Conservation (phyloP, 2,113 vertebrate species). For the Chlorodrepanis virens region DNA sequence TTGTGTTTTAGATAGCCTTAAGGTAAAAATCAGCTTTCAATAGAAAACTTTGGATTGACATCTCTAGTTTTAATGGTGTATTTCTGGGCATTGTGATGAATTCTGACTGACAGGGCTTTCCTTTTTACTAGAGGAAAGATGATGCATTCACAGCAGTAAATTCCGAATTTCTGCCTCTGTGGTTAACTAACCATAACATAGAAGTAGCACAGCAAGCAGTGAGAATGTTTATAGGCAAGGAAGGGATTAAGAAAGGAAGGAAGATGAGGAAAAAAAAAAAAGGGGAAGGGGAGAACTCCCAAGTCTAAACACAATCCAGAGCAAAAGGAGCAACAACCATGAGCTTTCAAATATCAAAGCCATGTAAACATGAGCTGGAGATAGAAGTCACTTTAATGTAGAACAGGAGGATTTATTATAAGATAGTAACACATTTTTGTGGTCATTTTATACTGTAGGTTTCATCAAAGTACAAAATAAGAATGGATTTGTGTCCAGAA, state of each 20-base stretch:
- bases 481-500: neutral
- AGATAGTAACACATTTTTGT: neutral
- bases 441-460: neutral
- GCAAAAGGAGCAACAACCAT: neutral
- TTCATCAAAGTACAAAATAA: neutral
- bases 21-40: neutral
- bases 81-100: neutral
- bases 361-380: neutral
- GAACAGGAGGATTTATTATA: neutral
- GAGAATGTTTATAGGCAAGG: neutral
- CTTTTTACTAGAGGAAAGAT: constrained; percentile 41
- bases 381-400: neutral
- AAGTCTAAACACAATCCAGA: neutral
- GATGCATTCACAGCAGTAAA: constrained; percentile 13
- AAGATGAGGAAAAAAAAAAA: neutral
- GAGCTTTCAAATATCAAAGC: neutral
- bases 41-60: neutral
- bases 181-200: constrained; percentile 14
- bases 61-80: neutral
- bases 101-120: constrained; percentile 50
- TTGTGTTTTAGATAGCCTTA: neutral
- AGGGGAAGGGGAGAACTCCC: neutral
- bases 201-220: constrained; percentile 24
- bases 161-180: neutral
- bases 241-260: constrained; percentile 27